Percentiles rank a stretch among this genome's conserved stretches.
These are phyloP conservation scores for Rhyacichthys aspro DNA, from an alignment of 2,797 vertebrate genomes.

Conservation along the genomic window DNA sequence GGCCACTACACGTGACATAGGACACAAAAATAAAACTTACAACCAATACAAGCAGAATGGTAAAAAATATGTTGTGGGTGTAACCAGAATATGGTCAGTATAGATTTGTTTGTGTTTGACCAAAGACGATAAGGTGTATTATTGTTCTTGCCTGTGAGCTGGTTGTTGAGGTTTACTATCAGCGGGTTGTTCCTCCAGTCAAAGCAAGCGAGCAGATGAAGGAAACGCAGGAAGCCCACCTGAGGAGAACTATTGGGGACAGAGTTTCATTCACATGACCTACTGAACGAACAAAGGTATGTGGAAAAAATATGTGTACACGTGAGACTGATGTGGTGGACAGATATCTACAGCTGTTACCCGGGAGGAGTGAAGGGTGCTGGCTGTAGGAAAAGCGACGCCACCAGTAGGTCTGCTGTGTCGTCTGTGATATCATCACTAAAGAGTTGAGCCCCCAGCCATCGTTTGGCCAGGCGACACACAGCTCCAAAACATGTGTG, in stretches of 20 bases:
- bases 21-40: conserved; percentile 47
- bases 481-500: conserved; percentile 86
- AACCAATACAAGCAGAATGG: conserved; percentile 59
- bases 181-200: conserved; percentile 97
- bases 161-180: conserved; percentile 89
- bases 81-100: conserved; percentile 50
- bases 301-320: conserved; percentile 1
- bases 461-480: conserved; percentile 93
- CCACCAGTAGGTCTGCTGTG: conserved; percentile 89
- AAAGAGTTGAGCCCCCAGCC: conserved; percentile 91
- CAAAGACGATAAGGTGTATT: conserved; percentile 12
- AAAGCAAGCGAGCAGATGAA: conserved; percentile 88
- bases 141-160: conserved; percentile 85
- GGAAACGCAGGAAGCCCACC: conserved; percentile 94
- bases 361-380: conserved; percentile 89
- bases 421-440: conserved; percentile 85
- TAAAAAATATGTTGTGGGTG: conserved; percentile 44
- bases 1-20: conserved; percentile 75
- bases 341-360: conserved; percentile 69
- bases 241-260: conserved; percentile 89
- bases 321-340: not conserved
- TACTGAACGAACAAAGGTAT: conserved; percentile 47
- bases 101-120: conserved; percentile 43
- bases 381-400: conserved; percentile 89
- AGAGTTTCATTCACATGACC: conserved; percentile 49